A percentile compares a stretch with the other conserved stretches of the same genome.
Conservation (phyloP, 30 jellyfish, hydroid and myxozoan genomes). For the Hydra vulgaris region DNA sequence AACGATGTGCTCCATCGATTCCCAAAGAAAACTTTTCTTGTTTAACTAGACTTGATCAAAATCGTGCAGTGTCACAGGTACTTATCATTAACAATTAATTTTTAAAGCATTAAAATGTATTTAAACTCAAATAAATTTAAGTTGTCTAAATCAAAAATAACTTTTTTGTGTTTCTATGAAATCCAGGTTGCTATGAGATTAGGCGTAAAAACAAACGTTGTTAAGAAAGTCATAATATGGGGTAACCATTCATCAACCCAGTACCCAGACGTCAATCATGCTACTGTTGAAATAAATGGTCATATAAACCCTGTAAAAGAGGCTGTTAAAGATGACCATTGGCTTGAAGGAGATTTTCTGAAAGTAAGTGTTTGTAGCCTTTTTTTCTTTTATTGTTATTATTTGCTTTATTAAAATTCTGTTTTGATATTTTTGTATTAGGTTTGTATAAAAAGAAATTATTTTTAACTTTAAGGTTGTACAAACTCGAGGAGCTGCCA, state of each 20-base stretch:
- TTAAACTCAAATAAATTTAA: neutral
- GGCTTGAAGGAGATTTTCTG: conserved; percentile 90
- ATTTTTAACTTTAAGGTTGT: conserved; percentile 32
- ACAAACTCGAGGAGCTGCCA: conserved; percentile 92
- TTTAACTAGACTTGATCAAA: conserved; percentile 88
- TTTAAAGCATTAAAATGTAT: neutral
- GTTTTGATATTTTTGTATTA: neutral
- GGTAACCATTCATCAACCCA: conserved; percentile 99
- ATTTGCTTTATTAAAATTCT: neutral
- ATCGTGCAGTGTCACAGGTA: conserved; percentile 97
- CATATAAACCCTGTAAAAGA: conserved; percentile 47
- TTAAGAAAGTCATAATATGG: conserved; percentile 89
- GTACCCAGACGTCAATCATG: conserved; percentile 95
- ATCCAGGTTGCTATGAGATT: conserved; percentile 74
- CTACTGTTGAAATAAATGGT: conserved; percentile 55
- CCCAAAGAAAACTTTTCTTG: conserved; percentile 97
- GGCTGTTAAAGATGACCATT: conserved; percentile 85
- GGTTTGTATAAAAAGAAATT: neutral
- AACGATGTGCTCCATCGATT: conserved; percentile 75
- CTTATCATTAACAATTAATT: neutral
- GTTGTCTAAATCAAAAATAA: too few species aligned
- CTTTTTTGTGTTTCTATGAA: too few species aligned
- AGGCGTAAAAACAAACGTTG: conserved; percentile 54
- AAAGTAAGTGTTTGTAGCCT: conserved; percentile 25
- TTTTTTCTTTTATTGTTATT: neutral